Evolutionary conservation across 2,797 vertebrate genomes (phyloP).

Genomic region (Ceyx erithaca): DNA sequence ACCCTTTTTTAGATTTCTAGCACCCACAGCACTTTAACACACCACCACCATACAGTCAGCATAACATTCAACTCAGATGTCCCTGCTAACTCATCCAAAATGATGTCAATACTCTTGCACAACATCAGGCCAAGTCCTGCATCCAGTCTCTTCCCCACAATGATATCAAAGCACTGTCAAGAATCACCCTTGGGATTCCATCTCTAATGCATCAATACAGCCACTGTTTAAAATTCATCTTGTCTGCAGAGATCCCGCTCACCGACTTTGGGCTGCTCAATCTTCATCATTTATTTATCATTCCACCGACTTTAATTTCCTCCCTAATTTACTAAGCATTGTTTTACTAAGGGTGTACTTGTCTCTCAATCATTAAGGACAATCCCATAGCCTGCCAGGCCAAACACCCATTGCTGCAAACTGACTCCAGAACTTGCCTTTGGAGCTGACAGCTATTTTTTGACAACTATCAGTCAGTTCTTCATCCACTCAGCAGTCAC

Average conservation of each 20-base stretch:
- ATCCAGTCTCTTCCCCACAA: neutral
- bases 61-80: neutral
- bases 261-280: neutral
- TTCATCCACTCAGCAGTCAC: constrained; percentile 25
- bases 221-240: neutral
- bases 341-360: neutral
- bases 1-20: neutral
- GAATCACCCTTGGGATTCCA: neutral
- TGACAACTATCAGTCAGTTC: constrained; percentile 34
- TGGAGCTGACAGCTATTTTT: neutral
- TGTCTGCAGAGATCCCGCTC: neutral
- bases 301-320: constrained; percentile 6
- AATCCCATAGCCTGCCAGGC: neutral
- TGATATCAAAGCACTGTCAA: neutral
- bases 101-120: fast-evolving
- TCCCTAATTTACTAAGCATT: neutral
- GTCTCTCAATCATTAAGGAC: neutral
- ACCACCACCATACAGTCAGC: neutral
- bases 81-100: neutral
- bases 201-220: neutral
- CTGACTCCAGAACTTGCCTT: neutral
- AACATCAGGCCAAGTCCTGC: neutral
- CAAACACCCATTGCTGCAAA: neutral
- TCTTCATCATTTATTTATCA: constrained; percentile 17
- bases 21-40: neutral